Conservation (phyloP, 1,140 invertebrate species). For the Drosophila pandora region DNA sequence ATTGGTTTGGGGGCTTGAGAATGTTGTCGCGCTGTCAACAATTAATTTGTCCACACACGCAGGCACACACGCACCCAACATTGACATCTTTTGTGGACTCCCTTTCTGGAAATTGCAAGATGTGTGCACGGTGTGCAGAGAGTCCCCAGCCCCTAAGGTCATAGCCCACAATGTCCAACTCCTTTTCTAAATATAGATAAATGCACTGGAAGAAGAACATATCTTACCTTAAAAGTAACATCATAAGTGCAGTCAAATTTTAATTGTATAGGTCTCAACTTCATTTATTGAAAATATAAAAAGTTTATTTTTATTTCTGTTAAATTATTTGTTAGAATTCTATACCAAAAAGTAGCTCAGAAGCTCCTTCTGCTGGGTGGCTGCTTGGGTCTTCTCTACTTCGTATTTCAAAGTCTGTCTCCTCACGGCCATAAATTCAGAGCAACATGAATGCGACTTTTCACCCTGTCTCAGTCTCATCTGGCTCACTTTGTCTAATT, state of each 20-base stretch:
- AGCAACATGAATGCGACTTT: constrained; percentile 19
- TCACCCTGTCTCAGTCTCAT: constrained; percentile 53
- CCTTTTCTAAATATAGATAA: neutral
- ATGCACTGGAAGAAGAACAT: neutral
- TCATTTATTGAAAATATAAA: neutral
- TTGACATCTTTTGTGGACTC: constrained; percentile 21
- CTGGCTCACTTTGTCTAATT: constrained; percentile 53
- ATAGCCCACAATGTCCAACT: neutral
- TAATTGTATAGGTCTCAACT: too few relatives aligned
- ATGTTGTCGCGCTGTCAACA: constrained; percentile 67
- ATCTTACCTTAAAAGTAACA: too few relatives aligned
- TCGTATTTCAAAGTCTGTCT: neutral
- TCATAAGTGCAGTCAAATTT: too few relatives aligned
- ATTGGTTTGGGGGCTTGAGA: constrained; percentile 23
- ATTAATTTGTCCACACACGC: constrained; percentile 62
- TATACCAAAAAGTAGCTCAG: neutral
- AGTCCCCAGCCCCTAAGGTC: constrained; percentile 6
- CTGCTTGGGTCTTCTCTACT: constrained; percentile 4
- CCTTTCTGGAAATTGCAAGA: constrained; percentile 26
- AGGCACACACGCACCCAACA: constrained; percentile 13
- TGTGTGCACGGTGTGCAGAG: constrained; percentile 23
- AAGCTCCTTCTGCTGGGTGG: neutral
- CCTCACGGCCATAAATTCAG: constrained; percentile 52
- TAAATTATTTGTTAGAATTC: neutral
- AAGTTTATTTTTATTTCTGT: neutral